These are phyloP conservation scores for Rhegmatorhina hoffmannsi DNA, from an alignment of 2,113 vertebrate genomes.

Conservation along the genomic window DNA sequence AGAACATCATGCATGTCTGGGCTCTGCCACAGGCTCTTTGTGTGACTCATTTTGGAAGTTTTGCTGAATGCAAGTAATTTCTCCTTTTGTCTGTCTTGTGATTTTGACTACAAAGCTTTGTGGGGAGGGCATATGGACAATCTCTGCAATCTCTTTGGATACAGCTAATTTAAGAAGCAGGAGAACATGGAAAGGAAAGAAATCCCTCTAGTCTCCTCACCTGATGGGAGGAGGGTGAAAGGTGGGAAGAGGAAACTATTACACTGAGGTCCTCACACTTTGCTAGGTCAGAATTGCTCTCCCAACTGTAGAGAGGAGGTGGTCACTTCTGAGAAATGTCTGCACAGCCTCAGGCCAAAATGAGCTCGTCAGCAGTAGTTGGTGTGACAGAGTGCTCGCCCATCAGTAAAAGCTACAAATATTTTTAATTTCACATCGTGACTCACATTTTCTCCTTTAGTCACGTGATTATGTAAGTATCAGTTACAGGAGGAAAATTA, in stretches of 20 bases:
- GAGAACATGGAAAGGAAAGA: not conserved
- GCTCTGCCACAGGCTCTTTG: not conserved
- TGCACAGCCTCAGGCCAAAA: not conserved
- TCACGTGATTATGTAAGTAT: not conserved
- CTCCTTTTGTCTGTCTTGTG: not conserved
- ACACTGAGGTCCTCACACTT: not conserved
- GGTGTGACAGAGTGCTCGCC: fast-evolving
- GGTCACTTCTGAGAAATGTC: not conserved
- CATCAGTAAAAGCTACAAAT: not conserved
- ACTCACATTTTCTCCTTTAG: not conserved
- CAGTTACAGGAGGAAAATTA: not conserved
- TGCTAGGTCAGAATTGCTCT: not conserved
- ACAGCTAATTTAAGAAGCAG: not conserved
- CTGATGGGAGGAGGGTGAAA: not conserved
- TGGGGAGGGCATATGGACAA: not conserved
- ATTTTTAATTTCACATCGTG: not conserved
- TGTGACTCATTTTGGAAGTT: not conserved
- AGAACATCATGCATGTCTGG: not conserved
- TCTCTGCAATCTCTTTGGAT: not conserved
- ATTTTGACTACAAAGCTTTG: not conserved
- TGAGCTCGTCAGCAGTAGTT: not conserved
- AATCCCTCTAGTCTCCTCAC: not conserved
- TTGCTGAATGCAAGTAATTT: not conserved
- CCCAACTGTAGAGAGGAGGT: not conserved
- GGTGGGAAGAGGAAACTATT: not conserved